These are phyloP conservation scores for Ornithorhynchus anatinus DNA, from an alignment of 2,113 vertebrate species.

Conservation along the genomic window DNA sequence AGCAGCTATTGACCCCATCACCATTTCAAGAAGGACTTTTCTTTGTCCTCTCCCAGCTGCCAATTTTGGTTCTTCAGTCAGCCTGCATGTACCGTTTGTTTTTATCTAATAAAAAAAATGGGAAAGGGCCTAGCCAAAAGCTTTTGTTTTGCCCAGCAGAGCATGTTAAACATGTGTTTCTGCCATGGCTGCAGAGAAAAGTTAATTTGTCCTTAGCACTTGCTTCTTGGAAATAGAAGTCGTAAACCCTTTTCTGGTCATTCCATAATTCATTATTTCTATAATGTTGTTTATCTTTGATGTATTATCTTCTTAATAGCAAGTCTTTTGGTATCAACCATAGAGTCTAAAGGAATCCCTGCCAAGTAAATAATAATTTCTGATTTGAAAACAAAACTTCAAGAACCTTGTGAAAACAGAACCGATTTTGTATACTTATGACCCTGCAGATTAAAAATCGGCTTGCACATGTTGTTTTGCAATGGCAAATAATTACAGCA, in stretches of 20 bases:
- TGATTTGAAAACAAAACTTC: background rate
- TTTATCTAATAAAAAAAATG: background rate
- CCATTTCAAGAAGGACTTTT: background rate
- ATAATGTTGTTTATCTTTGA: no score
- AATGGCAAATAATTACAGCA: background rate
- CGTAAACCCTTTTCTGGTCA: background rate
- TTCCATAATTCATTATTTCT: background rate
- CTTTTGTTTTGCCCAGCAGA: background rate
- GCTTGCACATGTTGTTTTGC: rapidly evolving
- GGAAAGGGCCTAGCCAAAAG: background rate
- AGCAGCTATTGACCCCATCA: no score
- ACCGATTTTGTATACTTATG: background rate
- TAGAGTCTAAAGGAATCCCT: no score
- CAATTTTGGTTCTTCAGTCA: background rate
- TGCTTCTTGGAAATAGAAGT: background rate
- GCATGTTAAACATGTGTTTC: background rate
- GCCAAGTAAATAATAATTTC: no score
- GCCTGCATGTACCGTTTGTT: background rate
- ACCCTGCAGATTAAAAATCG: background rate
- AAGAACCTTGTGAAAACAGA: background rate
- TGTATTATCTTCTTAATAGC: no score
- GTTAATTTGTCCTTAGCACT: rapidly evolving
- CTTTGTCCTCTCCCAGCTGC: background rate
- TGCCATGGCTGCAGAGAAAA: background rate
- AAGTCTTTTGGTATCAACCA: no score